A percentile compares a stretch with the other conserved stretches of the same genome.
Evolutionary conservation across 2,113 vertebrate species (phyloP).

Genomic region (Megaleporinus macrocephalus): DNA sequence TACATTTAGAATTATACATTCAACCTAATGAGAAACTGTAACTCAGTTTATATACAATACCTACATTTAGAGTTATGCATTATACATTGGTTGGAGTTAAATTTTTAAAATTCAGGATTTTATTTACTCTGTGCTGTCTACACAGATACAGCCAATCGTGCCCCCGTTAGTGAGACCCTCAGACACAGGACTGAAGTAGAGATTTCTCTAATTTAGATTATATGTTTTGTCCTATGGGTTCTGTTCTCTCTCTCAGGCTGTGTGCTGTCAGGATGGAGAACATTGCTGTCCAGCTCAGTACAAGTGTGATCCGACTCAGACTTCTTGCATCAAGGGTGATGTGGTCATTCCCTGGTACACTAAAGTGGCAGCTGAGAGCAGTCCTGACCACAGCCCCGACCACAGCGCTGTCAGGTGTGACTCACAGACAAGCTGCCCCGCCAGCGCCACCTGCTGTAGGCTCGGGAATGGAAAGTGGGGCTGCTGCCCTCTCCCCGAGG

Average conservation of each 20-base stretch:
- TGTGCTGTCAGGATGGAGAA: conserved; percentile 71
- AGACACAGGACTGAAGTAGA: too few species aligned
- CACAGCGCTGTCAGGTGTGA: conserved; percentile 47
- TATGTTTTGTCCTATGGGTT: too few species aligned
- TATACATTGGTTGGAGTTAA: too few species aligned
- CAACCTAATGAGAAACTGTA: too few species aligned
- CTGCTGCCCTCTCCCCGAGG: conserved; percentile 73
- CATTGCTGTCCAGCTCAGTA: conserved; percentile 74
- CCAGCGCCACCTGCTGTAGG: conserved; percentile 66
- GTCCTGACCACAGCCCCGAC: background rate
- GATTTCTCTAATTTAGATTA: too few species aligned
- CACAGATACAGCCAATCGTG: too few species aligned
- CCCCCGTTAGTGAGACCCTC: too few species aligned
- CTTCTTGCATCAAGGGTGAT: conserved; percentile 59
- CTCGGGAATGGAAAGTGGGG: conserved; percentile 62
- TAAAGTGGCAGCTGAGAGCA: conserved; percentile 59
- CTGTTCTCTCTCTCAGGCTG: conserved; percentile 63
- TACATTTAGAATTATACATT: too few species aligned
- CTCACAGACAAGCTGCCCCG: conserved; percentile 47
- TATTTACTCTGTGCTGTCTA: too few species aligned
- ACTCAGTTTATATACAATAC: too few species aligned
- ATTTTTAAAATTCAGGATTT: too few species aligned
- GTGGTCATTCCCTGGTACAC: conserved; percentile 76
- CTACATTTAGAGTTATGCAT: too few species aligned
- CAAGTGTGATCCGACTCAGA: conserved; percentile 50